Conservation (phyloP, 2,113 vertebrate genomes). For the Onychostoma macrolepis region DNA sequence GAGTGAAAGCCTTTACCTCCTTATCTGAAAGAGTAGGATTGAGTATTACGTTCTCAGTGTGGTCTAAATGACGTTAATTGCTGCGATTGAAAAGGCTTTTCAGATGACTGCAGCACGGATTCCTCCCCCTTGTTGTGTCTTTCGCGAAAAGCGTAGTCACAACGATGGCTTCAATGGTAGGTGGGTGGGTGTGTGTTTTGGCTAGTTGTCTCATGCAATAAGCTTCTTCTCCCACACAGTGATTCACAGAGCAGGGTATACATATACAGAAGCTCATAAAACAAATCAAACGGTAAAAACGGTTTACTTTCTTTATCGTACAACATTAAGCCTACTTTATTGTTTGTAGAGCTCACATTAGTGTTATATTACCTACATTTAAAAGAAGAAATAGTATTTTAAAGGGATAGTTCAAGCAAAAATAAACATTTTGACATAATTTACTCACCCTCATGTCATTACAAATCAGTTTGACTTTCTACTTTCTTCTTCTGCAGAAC, state of each 20-base stretch:
- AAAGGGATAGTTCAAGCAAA: not conserved
- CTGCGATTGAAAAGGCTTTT: slow-evolving; percentile 27
- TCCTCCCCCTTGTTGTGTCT: slow-evolving; percentile 28
- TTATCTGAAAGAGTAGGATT: not conserved
- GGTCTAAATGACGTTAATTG: slow-evolving; percentile 8
- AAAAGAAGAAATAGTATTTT: not conserved
- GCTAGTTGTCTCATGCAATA: slow-evolving; percentile 52
- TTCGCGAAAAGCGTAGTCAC: slow-evolving; percentile 26
- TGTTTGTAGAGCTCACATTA: not conserved
- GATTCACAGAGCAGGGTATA: not conserved
- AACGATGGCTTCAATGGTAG: slow-evolving; percentile 14
- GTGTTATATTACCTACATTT: slow-evolving; percentile 10
- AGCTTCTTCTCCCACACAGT: slow-evolving; percentile 52
- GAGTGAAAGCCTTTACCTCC: not conserved
- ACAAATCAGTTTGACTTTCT: not conserved
- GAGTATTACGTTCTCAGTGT: not conserved
- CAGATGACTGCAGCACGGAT: not conserved
- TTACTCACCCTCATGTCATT: not conserved
- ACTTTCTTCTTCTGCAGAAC: not conserved
- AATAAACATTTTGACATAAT: not conserved
- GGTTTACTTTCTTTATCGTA: not conserved
- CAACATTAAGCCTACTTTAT: slow-evolving; percentile 13
- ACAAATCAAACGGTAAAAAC: not conserved
- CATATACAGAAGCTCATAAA: not conserved
- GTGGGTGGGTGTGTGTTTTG: slow-evolving; percentile 52